A percentile compares a stretch with the other conserved stretches of the same genome.
Conservation (phyloP, 2,113 vertebrate genomes). For the Butorides virescens region DNA sequence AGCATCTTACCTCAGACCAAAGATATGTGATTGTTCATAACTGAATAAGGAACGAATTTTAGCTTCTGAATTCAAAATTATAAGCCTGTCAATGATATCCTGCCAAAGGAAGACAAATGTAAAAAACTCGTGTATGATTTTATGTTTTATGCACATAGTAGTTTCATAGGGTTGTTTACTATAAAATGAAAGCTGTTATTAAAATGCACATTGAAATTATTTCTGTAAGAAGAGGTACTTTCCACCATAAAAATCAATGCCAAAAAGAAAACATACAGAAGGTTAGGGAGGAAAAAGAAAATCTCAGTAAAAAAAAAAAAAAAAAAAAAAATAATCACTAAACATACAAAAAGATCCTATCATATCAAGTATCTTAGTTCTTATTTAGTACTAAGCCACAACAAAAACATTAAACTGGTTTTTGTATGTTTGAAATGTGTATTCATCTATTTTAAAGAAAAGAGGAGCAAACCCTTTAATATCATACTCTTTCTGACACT, state of each 20-base stretch:
- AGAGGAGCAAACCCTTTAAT: neutral
- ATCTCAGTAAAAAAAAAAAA: neutral
- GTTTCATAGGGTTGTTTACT: neutral
- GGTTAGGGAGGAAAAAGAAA: accelerated
- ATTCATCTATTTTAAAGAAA: neutral
- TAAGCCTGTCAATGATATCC: conserved; percentile 93
- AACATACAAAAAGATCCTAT: neutral
- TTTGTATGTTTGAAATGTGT: neutral
- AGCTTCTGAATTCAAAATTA: conserved; percentile 89
- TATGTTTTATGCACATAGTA: neutral
- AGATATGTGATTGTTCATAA: conserved; percentile 94
- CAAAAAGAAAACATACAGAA: neutral
- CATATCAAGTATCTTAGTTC: neutral
- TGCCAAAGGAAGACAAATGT: conserved; percentile 60
- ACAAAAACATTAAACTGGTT: neutral
- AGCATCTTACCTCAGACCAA: conserved; percentile 91
- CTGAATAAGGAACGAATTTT: conserved; percentile 94
- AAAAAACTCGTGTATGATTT: neutral
- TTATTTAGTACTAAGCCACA: neutral
- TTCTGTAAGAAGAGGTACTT: neutral
- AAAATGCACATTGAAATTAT: neutral
- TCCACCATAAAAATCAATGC: neutral
- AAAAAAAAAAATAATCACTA: neutral
- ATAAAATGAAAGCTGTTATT: neutral
- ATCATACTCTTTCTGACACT: neutral